Percentiles rank a stretch among this genome's conserved stretches.
Conservation (phyloP, 2,113 vertebrate genomes). For the Caloenas nicobarica region DNA sequence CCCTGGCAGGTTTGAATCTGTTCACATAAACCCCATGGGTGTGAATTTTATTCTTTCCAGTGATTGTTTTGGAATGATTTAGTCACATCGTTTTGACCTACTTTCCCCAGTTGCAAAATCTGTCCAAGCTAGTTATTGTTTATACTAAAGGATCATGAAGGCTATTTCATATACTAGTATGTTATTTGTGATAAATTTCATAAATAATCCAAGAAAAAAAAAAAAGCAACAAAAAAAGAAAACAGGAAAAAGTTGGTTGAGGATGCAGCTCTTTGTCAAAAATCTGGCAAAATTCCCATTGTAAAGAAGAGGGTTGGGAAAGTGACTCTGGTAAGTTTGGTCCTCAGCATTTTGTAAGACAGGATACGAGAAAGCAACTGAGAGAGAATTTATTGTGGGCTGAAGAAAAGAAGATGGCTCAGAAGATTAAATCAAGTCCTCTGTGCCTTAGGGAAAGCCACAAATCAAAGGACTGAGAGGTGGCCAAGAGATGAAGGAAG, state of each 20-base stretch:
- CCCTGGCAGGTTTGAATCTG: conserved; percentile 54
- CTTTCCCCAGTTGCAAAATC: not conserved
- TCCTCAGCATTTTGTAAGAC: not conserved
- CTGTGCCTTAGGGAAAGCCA: not conserved
- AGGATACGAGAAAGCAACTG: not conserved
- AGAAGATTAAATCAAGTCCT: not conserved
- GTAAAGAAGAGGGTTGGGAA: not conserved
- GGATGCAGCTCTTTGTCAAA: not conserved
- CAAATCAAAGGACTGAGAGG: not conserved
- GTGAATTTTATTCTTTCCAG: conserved; percentile 37
- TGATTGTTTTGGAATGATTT: conserved; percentile 43
- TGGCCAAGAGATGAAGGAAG: not conserved
- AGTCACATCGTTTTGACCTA: conserved; percentile 47
- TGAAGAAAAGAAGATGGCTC: not conserved
- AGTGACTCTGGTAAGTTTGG: not conserved
- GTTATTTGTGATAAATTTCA: not conserved
- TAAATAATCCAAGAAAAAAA: not conserved
- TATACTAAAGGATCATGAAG: not conserved
- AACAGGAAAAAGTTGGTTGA: not conserved
- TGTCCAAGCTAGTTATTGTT: not conserved
- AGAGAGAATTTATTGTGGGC: not conserved
- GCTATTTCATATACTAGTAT: not conserved
- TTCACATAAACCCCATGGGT: conserved; percentile 23
- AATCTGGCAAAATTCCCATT: not conserved
- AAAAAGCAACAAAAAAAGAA: not conserved